Evolutionary conservation across 2,888 invertebrate species (phyloP), one percentile per base, ranked within the genome.

Genomic region (Agrilus biguttatus): DNA sequence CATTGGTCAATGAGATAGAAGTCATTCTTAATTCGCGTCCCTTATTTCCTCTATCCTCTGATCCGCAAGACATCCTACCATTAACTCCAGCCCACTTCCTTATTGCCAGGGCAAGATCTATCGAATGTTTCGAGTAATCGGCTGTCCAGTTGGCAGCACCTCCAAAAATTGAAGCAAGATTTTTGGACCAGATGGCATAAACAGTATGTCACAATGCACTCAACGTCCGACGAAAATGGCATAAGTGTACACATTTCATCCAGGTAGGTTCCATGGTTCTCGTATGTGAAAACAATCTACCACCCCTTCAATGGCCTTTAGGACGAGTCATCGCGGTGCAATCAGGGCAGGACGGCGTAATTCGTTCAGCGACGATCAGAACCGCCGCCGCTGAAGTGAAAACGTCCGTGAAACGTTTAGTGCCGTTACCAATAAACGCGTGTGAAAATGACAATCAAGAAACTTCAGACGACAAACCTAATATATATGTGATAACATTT

Each of bases 61-160:
- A 45, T 34, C 45, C 43, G 14, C 43, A 28, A 12, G 45, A 47
- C 32, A 35, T 41, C 3, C 8, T 13, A 10, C 34, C 42, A 1
- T 23, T 47, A 7, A 45, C 42, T 5, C 47, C 45, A 3, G 39
- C 36, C 8, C 45, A 46, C 19, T 47, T 46, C 21, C 40, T 46
- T 8, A 45, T 47, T 28, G 2, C 28, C 28, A 8, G 28, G 10
- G 28, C 10, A 8, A 8, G 28, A 28, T 28, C 10, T 10, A 10
- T 28, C 10, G 28, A 10, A 28, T 8, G 28, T 28, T 10, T 10
- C 28, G 8, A 12, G 2, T 8, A 14, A 38, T 8, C 39, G 39
- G 2, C 6, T 38, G 8, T 38, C 39, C 14, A 38, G 8, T 8
- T 38, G 21, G 13, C 2, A 38, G 5, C 39, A 21, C 21, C 2